phyloP scores from a whole-genome alignment of 2,797 vertebrate genomes.

The Pterois miles region DNA sequence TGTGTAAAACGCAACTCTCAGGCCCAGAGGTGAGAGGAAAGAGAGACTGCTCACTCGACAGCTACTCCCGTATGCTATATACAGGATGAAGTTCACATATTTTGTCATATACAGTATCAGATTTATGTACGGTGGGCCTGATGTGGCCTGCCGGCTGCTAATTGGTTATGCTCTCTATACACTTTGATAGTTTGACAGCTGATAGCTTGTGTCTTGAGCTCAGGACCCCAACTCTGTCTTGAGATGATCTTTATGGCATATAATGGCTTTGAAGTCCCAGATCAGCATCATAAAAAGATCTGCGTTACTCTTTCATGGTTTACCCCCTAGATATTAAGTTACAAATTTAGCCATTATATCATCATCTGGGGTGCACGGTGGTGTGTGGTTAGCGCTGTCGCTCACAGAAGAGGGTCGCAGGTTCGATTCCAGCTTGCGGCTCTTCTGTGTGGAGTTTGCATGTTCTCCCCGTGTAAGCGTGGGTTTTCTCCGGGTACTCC shows the following conservation, averaged over 20 bases:
- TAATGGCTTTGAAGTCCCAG: not conserved
- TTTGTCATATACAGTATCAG: not conserved
- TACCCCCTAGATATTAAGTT: not conserved
- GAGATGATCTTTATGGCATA: not conserved
- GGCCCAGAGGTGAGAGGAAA: not conserved
- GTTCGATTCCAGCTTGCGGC: no score
- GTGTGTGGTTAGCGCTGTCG: no score
- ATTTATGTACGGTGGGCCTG: no score
- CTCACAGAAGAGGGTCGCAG: no score
- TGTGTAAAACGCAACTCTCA: not conserved
- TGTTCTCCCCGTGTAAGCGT: no score
- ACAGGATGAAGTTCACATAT: not conserved
- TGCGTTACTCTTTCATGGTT: not conserved
- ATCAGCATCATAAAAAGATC: not conserved
- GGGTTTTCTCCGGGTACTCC: no score
- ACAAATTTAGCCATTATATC: not conserved
- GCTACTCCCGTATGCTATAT: not conserved
- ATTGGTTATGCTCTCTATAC: not conserved
- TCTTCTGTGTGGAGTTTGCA: no score
- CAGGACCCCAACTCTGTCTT: slow-evolving; percentile 4
- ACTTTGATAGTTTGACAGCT: slow-evolving; percentile 10
- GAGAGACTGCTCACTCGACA: not conserved
- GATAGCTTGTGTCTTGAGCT: slow-evolving; percentile 23
- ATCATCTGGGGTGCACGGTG: no score
- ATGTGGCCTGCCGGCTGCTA: no score